Conservation (phyloP, 2,113 vertebrate genomes). For the Sigmodon hispidus region DNA sequence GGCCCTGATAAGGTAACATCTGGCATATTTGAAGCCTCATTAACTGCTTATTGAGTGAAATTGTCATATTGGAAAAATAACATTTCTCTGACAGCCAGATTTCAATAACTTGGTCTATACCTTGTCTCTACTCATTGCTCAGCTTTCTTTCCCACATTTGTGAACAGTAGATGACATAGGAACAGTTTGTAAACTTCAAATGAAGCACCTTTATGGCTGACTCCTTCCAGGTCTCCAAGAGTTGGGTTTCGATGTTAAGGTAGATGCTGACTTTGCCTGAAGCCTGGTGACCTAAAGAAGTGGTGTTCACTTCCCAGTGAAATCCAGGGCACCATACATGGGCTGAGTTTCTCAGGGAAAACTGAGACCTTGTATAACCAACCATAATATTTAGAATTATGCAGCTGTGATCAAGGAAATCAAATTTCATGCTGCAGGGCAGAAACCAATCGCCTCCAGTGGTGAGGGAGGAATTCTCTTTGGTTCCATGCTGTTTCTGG, state of each 20-base stretch:
- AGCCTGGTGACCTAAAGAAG: not conserved
- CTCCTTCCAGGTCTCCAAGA: not conserved
- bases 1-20: not conserved
- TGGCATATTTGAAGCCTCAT: not conserved
- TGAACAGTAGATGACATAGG: not conserved
- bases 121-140: not conserved
- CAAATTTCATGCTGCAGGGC: conserved; percentile 40
- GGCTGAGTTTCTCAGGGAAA: not conserved
- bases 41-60: not conserved
- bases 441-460: conserved; percentile 41
- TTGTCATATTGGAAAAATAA: not conserved
- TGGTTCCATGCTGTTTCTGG: not conserved
- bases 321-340: not conserved
- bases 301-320: not conserved
- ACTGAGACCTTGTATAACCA: conserved; percentile 44
- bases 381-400: conserved; percentile 61
- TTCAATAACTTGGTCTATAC: not conserved
- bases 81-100: not conserved
- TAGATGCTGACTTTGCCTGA: not conserved
- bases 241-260: not conserved
- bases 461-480: conserved; percentile 54
- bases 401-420: conserved; percentile 51
- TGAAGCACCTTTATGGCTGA: not conserved
- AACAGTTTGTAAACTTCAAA: not conserved
- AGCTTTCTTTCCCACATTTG: not conserved